phyloP scores from a whole-genome alignment of 2,888 invertebrate species.

The Drosophila merina region DNA sequence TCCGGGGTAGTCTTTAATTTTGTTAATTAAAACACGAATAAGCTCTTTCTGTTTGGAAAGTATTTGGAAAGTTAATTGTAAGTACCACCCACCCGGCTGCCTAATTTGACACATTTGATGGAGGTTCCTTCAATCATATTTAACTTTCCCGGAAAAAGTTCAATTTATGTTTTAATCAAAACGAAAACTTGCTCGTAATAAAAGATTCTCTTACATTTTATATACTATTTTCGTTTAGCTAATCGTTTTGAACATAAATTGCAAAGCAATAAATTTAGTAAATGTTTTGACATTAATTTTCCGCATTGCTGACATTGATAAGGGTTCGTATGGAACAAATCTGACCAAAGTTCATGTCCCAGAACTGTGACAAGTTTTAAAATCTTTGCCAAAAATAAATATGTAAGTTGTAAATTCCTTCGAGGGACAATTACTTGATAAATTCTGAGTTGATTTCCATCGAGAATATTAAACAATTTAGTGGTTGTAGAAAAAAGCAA shows the following conservation, averaged over 20 bases:
- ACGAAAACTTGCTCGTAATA: background rate
- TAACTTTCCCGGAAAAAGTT: background rate
- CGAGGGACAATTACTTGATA: constrained; percentile 12
- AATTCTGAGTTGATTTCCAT: constrained; percentile 28
- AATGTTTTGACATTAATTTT: constrained; percentile 12
- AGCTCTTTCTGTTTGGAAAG: constrained; percentile 1
- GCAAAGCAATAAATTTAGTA: background rate
- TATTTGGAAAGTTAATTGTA: background rate
- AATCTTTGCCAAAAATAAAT: constrained; percentile 8
- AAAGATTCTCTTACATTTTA: background rate
- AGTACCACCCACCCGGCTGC: background rate
- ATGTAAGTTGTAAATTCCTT: constrained; percentile 6
- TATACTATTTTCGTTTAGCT: background rate
- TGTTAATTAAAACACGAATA: constrained; percentile 6
- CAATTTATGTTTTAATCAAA: constrained; percentile 6
- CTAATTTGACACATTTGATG: constrained; percentile 1
- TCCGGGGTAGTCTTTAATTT: background rate
- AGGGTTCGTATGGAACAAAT: constrained; percentile 11
- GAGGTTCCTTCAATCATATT: constrained; percentile 7
- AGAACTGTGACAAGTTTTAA: background rate
- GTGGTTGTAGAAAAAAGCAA: constrained; percentile 3
- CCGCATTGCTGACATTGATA: constrained; percentile 26
- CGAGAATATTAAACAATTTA: constrained; percentile 31
- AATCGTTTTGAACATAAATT: background rate
- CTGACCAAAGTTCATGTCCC: background rate